Conservation (phyloP, 2,797 vertebrate species). For the Propithecus perrieri region DNA sequence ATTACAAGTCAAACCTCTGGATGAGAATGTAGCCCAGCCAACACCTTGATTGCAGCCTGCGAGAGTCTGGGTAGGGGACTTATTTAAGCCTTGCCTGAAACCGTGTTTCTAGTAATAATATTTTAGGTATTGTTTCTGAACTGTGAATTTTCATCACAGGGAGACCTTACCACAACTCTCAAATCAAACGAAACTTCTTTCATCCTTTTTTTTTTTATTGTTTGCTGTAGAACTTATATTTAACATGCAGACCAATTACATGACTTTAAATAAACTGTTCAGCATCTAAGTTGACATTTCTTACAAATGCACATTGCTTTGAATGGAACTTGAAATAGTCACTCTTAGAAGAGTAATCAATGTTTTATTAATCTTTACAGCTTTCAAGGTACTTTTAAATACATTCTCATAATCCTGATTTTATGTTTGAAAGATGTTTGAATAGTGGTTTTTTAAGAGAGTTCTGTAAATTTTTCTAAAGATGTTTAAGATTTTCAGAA, state of each 20-base stretch:
- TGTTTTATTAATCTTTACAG: background rate
- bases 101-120: background rate
- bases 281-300: background rate
- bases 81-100: background rate
- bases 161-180: background rate
- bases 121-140: background rate
- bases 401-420: background rate
- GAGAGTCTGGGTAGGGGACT: background rate
- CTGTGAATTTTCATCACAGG: background rate
- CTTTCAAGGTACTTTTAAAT: background rate
- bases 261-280: background rate
- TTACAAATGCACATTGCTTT: background rate
- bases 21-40: background rate
- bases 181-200: background rate
- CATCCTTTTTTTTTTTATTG: background rate
- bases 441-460: background rate
- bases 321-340: constrained; percentile 9
- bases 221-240: background rate
- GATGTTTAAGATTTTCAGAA: background rate
- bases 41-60: background rate
- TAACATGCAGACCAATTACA: background rate
- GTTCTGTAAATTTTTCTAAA: constrained; percentile 39
- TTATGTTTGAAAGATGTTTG: background rate
- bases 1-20: background rate
- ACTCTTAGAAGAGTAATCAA: background rate